Evolutionary conservation across 2,888 invertebrate genomes (phyloP).

Genomic region (Rotaria sp.): DNA sequence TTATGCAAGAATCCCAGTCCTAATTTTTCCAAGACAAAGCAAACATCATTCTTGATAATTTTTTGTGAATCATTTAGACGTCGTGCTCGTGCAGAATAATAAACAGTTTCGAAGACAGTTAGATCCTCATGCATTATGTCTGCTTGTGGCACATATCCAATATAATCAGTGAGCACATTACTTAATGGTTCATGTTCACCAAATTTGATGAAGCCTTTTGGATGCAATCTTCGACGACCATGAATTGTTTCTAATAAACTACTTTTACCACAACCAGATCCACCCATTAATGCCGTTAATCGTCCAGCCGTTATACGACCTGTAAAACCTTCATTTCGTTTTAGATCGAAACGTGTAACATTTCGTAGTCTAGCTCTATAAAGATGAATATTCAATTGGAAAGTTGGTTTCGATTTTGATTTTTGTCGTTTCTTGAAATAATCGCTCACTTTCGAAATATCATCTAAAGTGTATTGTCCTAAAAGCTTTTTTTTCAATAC

Average conservation of each 20-base stretch:
- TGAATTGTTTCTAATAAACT: background rate
- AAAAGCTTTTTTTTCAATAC: background rate
- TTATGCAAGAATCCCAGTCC: background rate
- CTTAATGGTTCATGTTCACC: background rate
- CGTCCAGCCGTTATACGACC: background rate
- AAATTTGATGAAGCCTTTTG: background rate
- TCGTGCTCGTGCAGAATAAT: background rate
- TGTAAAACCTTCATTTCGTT: background rate
- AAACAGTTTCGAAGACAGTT: background rate
- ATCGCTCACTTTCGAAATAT: background rate
- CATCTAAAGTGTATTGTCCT: background rate
- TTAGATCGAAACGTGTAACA: background rate
- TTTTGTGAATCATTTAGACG: background rate
- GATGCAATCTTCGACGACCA: background rate
- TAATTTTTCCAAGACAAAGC: background rate
- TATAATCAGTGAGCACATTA: background rate
- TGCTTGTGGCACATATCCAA: background rate
- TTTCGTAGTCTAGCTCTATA: background rate
- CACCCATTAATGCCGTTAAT: constrained; percentile 6
- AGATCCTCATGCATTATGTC: background rate
- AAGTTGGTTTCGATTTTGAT: background rate
- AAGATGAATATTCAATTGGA: background rate
- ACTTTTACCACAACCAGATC: constrained; percentile 7
- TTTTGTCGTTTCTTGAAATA: background rate
- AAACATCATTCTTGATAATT: background rate